These are phyloP conservation scores for Buathra laborator DNA, from an alignment of 2,888 invertebrate species.

Conservation along the genomic window DNA sequence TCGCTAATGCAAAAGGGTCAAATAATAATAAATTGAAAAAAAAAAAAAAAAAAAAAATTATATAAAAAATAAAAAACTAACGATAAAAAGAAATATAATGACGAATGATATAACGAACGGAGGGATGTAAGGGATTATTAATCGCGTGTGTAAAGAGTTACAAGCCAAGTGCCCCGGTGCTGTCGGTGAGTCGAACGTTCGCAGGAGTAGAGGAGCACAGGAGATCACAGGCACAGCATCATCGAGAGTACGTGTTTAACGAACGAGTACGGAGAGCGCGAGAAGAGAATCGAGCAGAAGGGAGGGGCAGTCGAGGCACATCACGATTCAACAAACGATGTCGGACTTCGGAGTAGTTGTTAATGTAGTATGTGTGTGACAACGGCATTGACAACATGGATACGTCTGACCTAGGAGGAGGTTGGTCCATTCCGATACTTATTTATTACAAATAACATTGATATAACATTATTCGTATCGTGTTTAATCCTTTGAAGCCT, in stretches of 20 bases:
- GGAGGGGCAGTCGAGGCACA: conserved; percentile 79
- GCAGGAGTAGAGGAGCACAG: conserved; percentile 44
- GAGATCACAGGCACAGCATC: conserved; percentile 59
- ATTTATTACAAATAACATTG: conserved; percentile 41
- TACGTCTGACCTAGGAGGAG: conserved; percentile 85
- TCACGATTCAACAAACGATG: conserved; percentile 84
- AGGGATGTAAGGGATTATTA: conserved; percentile 3
- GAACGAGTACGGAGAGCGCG: conserved; percentile 48
- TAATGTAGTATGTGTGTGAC: conserved; percentile 85
- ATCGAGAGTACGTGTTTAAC: conserved; percentile 45
- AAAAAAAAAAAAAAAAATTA: neutral
- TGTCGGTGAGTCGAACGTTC: conserved; percentile 54
- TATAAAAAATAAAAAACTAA: neutral
- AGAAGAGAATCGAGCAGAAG: conserved; percentile 72
- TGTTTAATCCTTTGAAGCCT: neutral
- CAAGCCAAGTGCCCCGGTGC: conserved; percentile 19
- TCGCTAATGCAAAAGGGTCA: neutral
- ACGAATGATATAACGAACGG: neutral
- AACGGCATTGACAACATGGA: conserved; percentile 85
- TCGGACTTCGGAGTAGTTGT: conserved; percentile 84
- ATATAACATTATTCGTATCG: neutral
- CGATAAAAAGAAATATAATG: neutral
- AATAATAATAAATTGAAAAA: neutral
- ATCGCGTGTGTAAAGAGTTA: conserved; percentile 43
- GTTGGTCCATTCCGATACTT: conserved; percentile 78